Base-by-base conservation (phyloP, 2,797 vertebrate species). In the Microhierax caerulescens region DNA sequence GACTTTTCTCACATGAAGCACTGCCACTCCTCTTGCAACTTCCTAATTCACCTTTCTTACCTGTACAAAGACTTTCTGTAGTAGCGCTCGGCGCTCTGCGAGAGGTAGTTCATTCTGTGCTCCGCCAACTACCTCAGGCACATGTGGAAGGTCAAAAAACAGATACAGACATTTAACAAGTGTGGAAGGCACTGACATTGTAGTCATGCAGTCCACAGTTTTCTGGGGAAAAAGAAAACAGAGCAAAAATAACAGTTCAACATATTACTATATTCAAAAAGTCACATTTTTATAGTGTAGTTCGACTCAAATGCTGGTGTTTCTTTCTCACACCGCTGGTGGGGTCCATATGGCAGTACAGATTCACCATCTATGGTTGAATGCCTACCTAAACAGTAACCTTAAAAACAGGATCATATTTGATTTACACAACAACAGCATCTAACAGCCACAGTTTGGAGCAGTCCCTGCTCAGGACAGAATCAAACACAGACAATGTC, bases 181-280 rank as follows among this genome's bases (percentile, higher is more conserved):
- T 0, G 99, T 99, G 98, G 99, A 99, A 96, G 99, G 99, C 72
- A 99, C 99, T 2, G 99, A 99, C 99, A 99, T 99, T 70, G 99
- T 99, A 56, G 99, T 99, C 99, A 99, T 99, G 98, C 99, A 99
- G 98, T 99, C 99, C 98, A 99, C 99, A 3, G 99, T 99, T 99
- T 99, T 99, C 99, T 99, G 96, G 16, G 87, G 91, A 93, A 92
- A 57, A 77, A 81, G 59, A 93, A 78, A 90, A 92, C 30, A 92
- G 6, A 56, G 11, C 9, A 20, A 59, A 67, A 85, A 87, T 59
- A 3, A 50, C 23, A 90, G 34, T 47, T 96, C 54, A 95, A 78
- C 11, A 34, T 45, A 77, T 48, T 23, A 48, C 23, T 60, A 17
- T 9, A 84, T 30, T 54, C 17, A 30, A 50, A 63, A 48, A 83